Base-by-base conservation (phyloP, 2,888 invertebrate genomes). In the Diadegma fenestrale region DNA sequence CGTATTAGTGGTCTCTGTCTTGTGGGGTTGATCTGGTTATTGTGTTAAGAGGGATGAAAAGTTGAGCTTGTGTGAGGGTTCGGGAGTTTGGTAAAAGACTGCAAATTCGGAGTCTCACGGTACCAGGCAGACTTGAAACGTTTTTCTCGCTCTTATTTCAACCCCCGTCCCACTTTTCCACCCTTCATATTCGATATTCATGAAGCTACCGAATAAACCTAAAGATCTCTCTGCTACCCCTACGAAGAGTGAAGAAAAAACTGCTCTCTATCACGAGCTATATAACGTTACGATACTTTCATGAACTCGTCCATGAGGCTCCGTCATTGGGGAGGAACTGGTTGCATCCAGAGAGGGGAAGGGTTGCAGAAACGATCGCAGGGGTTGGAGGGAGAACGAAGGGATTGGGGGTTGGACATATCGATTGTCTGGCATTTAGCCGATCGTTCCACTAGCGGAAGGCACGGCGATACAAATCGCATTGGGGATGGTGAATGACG, bases 381-480 rank as follows among this genome's bases (percentile, higher is more conserved):
- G 77, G 71, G 54, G 22, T 72, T 73, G 71, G 73, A 75, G 54
- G 30, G 73, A 73, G 69, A 54, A 77, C 58, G 43, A 69, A 77
- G 77, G 81, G 77, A 76, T 69, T 68, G 61, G 61, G 43, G 45
- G n/a, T n/a, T 45, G 61, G 10, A 91, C 89, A 90, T 92, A 92
- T 92, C 92, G 92, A 92, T 92, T 92, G 91, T 90, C 90, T 91
- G 90, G 89, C 90, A 91, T 91, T 92, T 92, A 90, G 82, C 91
- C 89, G 84, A 86, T 90, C 90, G 87, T 87, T 88, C 76, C 58
- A 58, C 17, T 41, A 22, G 30, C 30, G 69, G 37, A 33, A 61
- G 51, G 58, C 37, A 22, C n/a, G 37, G 43, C 54, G 72, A 66
- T 58, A 71, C 63, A 63, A 64, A 69, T 63, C 33, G 75, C 64